Percentiles rank a stretch among this genome's conserved stretches.
Conservation (phyloP, 2,888 invertebrate species). For the Cremastobaeus sp. region DNA sequence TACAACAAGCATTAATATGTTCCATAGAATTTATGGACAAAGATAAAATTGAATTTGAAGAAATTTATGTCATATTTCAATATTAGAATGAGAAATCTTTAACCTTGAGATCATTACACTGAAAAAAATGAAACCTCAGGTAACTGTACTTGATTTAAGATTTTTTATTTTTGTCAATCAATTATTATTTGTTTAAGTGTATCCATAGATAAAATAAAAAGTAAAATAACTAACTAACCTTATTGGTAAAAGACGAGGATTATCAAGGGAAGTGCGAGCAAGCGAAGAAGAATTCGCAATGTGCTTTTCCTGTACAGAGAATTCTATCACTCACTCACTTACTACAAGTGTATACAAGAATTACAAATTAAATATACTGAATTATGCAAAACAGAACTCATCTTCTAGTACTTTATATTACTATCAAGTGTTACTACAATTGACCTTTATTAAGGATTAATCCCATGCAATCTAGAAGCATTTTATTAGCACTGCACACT, state of each 20-base stretch:
- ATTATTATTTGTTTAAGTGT: background rate
- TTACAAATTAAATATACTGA: slow-evolving; percentile 1
- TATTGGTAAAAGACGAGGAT: slow-evolving; percentile 76
- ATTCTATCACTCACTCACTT: slow-evolving; percentile 77
- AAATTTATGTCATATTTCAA: too few relatives aligned
- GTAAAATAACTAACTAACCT: slow-evolving; percentile 74
- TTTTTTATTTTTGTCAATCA: too few relatives aligned
- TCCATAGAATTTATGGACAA: too few relatives aligned
- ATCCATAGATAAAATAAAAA: slow-evolving; percentile 11
- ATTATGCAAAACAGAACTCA: slow-evolving; percentile 42
- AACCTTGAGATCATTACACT: too few relatives aligned
- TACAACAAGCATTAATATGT: too few relatives aligned
- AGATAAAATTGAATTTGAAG: too few relatives aligned
- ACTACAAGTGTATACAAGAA: slow-evolving; percentile 66
- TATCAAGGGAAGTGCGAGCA: slow-evolving; percentile 77
- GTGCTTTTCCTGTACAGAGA: slow-evolving; percentile 78
- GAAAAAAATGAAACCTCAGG: too few relatives aligned
- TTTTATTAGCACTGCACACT: too few relatives aligned
- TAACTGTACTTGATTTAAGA: too few relatives aligned
- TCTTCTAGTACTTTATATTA: too few relatives aligned
- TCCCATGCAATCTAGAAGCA: background rate
- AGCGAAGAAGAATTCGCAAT: slow-evolving; percentile 74
- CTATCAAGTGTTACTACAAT: too few relatives aligned
- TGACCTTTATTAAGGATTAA: background rate
- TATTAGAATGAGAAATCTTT: too few relatives aligned